A percentile compares a stretch with the other conserved stretches of the same genome.
These are phyloP conservation scores for Mus pahari DNA, from an alignment of 2,113 vertebrate species.

Conservation along the genomic window DNA sequence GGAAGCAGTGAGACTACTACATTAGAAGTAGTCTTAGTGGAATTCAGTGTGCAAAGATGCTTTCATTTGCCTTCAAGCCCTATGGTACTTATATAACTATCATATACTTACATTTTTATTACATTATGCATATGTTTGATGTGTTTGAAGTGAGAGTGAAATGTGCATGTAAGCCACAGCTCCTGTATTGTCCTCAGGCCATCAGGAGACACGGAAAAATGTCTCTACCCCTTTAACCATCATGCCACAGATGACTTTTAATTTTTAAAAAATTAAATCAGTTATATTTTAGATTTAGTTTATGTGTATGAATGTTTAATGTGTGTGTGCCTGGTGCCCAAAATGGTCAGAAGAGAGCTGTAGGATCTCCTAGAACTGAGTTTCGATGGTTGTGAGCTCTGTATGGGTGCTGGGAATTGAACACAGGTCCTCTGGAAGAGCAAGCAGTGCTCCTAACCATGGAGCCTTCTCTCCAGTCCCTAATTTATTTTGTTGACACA, in stretches of 20 bases:
- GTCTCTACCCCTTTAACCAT: background rate
- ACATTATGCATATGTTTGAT: background rate
- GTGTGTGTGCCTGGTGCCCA: background rate
- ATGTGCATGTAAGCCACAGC: background rate
- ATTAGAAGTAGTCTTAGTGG: constrained; percentile 3
- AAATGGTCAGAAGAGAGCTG: background rate
- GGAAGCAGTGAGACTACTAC: too few species aligned
- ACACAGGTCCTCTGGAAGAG: background rate
- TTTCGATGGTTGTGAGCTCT: background rate
- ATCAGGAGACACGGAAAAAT: background rate
- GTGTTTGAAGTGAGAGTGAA: background rate
- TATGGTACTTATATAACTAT: background rate
- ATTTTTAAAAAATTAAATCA: background rate
- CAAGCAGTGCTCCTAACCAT: background rate
- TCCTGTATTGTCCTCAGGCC: background rate
- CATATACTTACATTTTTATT: background rate
- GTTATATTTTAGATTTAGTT: background rate
- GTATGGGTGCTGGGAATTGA: background rate
- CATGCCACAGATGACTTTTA: background rate
- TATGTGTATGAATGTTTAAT: background rate
- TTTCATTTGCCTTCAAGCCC: background rate
- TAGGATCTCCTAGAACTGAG: background rate
- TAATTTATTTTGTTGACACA: background rate
- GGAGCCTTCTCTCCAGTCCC: background rate
- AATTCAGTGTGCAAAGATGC: background rate